A percentile compares a stretch with the other conserved stretches of the same genome.
These are phyloP conservation scores for Lithobates pipiens DNA, from an alignment of 2,797 vertebrate genomes.

Conservation along the genomic window DNA sequence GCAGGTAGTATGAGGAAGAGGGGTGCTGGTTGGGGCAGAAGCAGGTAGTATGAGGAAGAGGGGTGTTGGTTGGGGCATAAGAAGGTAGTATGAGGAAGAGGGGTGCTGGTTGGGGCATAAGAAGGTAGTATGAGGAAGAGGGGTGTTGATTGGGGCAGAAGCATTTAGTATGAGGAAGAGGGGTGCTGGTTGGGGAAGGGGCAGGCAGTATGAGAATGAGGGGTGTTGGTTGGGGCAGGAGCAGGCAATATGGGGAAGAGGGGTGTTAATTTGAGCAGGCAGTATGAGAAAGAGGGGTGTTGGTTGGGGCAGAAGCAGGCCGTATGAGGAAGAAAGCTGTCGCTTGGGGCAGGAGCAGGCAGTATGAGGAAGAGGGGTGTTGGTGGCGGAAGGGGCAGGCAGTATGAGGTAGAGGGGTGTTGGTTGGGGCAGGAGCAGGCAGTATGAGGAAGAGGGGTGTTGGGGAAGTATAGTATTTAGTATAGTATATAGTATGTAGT, in stretches of 20 bases:
- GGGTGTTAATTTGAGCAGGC: not conserved
- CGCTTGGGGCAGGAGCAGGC: not conserved
- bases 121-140: no score
- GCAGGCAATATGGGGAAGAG: not conserved
- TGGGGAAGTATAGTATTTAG: no score
- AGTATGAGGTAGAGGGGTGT: no score
- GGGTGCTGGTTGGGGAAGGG: not conserved
- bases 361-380: not conserved
- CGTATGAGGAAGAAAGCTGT: not conserved
- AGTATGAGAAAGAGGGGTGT: not conserved
- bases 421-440: not conserved
- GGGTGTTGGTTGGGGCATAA: not conserved
- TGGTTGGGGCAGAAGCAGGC: not conserved
- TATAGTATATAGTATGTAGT: no score
- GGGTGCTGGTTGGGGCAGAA: not conserved
- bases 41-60: not conserved
- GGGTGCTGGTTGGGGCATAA: not conserved
- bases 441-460: no score
- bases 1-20: not conserved
- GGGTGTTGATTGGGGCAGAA: not conserved
- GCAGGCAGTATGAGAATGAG: no score
- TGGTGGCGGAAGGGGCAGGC: not conserved
- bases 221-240: not conserved
- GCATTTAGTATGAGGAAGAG: not conserved
- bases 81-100: not conserved